Evolutionary conservation across 2,888 invertebrate genomes (phyloP).

Genomic region (Gymnosoma rotundatum): DNA sequence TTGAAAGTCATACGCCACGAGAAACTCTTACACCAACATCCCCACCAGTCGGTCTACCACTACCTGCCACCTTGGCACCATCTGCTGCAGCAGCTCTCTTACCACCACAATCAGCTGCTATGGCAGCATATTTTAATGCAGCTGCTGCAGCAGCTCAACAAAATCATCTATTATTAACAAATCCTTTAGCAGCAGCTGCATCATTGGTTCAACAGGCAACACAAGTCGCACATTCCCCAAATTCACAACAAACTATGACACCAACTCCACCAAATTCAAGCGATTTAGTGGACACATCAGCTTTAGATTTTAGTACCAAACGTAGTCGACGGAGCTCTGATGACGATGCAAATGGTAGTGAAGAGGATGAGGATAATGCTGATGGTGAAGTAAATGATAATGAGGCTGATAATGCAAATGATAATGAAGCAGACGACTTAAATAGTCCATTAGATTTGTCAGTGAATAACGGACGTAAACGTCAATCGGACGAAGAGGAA

Average conservation of each 20-base stretch:
- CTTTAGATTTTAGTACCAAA: conserved; percentile 92
- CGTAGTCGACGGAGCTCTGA: conserved; percentile 83
- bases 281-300: conserved; percentile 84
- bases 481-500: conserved; percentile 87
- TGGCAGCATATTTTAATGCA: conserved; percentile 90
- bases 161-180: conserved; percentile 89
- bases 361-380: conserved; percentile 73
- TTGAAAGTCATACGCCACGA: conserved; percentile 80
- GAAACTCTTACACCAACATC: conserved; percentile 84
- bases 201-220: conserved; percentile 83
- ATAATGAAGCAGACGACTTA: conserved; percentile 70
- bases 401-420: conserved; percentile 68
- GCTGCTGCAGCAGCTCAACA: conserved; percentile 88
- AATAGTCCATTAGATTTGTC: conserved; percentile 90
- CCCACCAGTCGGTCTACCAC: conserved; percentile 86
- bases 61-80: conserved; percentile 87
- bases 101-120: conserved; percentile 91
- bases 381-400: conserved; percentile 63
- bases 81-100: conserved; percentile 86
- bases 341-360: conserved; percentile 77
- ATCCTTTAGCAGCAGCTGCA: conserved; percentile 88
- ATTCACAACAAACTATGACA: conserved; percentile 82
- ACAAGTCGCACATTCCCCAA: conserved; percentile 76
- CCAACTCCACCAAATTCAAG: conserved; percentile 81
- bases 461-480: conserved; percentile 88